Evolutionary conservation across 1,140 invertebrate genomes (phyloP).

Genomic region (Eulimnadia texana): DNA sequence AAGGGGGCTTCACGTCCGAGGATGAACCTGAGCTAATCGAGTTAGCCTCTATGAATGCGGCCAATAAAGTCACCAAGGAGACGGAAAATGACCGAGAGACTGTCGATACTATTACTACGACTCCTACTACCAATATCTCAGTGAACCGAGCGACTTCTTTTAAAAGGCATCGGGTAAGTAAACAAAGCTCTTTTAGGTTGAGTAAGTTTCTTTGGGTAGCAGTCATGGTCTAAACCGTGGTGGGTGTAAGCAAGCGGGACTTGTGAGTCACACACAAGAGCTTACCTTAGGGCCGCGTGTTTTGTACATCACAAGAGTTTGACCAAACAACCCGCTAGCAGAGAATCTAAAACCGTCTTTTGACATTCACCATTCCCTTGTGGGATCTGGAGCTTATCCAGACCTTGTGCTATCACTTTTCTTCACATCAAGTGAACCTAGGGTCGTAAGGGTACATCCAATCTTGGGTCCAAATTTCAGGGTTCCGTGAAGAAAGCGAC

Average conservation of each 20-base stretch:
- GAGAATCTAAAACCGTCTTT: background rate
- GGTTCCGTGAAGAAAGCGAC: no score
- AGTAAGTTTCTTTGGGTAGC: no score
- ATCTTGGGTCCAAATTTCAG: no score
- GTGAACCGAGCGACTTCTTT: conserved; percentile 14
- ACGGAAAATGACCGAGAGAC: background rate
- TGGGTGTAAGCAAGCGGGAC: background rate
- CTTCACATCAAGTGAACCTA: no score
- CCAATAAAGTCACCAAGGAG: background rate
- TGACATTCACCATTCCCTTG: background rate
- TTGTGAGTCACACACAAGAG: background rate
- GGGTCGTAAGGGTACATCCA: no score
- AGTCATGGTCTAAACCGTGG: background rate
- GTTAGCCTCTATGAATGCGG: background rate
- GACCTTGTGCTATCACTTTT: no score
- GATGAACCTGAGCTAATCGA: conserved; percentile 21
- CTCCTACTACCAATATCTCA: background rate
- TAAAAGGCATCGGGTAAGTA: conserved; percentile 21
- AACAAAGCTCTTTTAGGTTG: background rate
- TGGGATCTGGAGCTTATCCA: background rate
- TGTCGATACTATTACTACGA: background rate
- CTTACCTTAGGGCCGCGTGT: background rate
- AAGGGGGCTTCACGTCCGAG: conserved; percentile 21
- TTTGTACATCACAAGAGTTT: background rate
- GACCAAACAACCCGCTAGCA: background rate